Base-by-base conservation (phyloP, 2,888 invertebrate genomes). In the Tenthredo distinguenda region DNA sequence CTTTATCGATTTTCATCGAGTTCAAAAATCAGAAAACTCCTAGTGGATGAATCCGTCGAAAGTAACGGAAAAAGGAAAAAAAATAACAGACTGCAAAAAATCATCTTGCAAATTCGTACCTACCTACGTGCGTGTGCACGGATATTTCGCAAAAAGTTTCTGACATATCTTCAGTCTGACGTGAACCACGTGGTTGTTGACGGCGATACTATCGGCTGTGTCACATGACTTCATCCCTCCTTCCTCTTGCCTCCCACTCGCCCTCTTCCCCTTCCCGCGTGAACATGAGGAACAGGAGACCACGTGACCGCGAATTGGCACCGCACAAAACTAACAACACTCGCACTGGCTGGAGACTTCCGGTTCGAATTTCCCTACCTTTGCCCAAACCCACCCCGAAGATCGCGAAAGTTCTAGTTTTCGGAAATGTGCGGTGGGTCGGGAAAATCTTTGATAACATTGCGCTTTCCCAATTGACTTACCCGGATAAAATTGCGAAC, bases 231-330 rank as follows among this genome's bases (percentile, higher is more conserved):
- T 71, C 68, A 65, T 83, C 31, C 68, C 68, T 81, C 68, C 65
- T 65, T 47, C 68, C 68, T 31, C 68, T 1, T 31, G 15, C 62
- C 47, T 21, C 62, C 37, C 26, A 18, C 37, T 79, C 40, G 12
- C 34, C 50, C 65, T 12, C 47, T 47, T 37, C 81, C 68, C 68
- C 71, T 18, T 21, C 31, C 77, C 15, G 34, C 21, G 47, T 50
- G 68, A 47, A 34, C 31, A 65, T 31, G 83, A 83, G 50, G 47
- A 31, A 83, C 43, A 21, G 82, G 71, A 68, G 31, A 68, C 90
- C 90, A 88, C 88, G 89, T 88, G 90, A 91, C 89, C 90, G 88
- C 68, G 83, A 83, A 83, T 71, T 83, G 10, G 90, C 89, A 90
- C 88, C 89, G 87, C 90, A 88, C 87, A 87, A 88, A 91, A 89